Percentiles rank a stretch among this genome's conserved stretches.
Evolutionary conservation across 1,140 invertebrate genomes (phyloP).

Genomic region (Arctopsyche grandis): DNA sequence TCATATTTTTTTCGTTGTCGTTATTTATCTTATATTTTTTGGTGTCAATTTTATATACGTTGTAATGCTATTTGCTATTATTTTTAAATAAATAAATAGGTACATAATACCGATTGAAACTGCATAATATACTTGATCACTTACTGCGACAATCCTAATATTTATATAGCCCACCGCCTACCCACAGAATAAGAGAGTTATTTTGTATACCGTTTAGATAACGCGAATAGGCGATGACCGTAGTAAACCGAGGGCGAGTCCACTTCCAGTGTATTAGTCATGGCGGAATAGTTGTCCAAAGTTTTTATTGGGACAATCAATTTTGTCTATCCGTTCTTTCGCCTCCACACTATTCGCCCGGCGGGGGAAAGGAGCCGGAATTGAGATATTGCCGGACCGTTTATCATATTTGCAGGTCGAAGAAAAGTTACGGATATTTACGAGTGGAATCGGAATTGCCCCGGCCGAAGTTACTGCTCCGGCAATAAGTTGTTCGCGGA

Average conservation of each 20-base stretch:
- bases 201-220: neutral
- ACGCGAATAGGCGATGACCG: neutral
- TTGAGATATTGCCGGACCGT: slow-evolving; percentile 34
- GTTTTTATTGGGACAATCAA: slow-evolving; percentile 44
- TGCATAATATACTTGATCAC: no score
- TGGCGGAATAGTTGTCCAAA: slow-evolving; percentile 23
- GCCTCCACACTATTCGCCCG: neutral
- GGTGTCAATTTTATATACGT: no score
- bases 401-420: slow-evolving; percentile 37
- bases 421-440: slow-evolving; percentile 37
- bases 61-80: no score
- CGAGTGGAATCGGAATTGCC: slow-evolving; percentile 26
- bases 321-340: slow-evolving; percentile 13
- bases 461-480: slow-evolving; percentile 1
- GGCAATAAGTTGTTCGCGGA: no score
- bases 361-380: neutral
- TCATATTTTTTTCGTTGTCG: no score
- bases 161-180: no score
- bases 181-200: no score
- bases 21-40: no score
- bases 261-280: slow-evolving; percentile 34
- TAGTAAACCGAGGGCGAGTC: no score
- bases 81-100: no score
- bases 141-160: no score
- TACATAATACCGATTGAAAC: no score